A percentile compares a stretch with the other conserved stretches of the same genome.
Evolutionary conservation across 1,140 invertebrate genomes (phyloP).

Genomic region (Maniola jurtina): DNA sequence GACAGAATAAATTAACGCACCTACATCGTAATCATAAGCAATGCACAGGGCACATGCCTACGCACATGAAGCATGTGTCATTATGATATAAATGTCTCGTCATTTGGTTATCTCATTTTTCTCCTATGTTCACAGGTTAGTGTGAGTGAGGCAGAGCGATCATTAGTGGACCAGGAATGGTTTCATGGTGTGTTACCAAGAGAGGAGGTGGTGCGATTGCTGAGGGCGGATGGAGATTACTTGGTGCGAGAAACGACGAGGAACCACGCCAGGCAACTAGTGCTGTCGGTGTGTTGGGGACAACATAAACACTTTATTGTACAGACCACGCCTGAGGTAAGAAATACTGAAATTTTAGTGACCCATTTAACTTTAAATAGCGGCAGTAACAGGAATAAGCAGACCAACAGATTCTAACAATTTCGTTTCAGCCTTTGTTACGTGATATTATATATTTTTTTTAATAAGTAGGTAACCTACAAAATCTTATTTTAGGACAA

Average conservation of each 20-base stretch:
- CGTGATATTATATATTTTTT: too few relatives aligned
- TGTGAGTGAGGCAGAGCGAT: slow-evolving; percentile 72
- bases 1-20: slow-evolving; percentile 17
- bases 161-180: slow-evolving; percentile 95
- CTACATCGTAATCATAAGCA: slow-evolving; percentile 15
- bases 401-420: too few relatives aligned
- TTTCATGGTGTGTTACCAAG: slow-evolving; percentile 97
- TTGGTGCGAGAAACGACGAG: slow-evolving; percentile 96
- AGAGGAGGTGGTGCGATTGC: slow-evolving; percentile 95
- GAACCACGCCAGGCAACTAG: slow-evolving; percentile 95
- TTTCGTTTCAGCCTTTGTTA: too few relatives aligned
- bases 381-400: too few relatives aligned
- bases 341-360: slow-evolving; percentile 2
- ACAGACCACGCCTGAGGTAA: slow-evolving; percentile 93
- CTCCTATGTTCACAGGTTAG: slow-evolving; percentile 49
- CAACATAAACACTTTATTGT: slow-evolving; percentile 98
- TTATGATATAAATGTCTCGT: slow-evolving; percentile 23
- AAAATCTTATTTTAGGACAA: too few relatives aligned
- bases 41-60: slow-evolving; percentile 17
- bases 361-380: too few relatives aligned
- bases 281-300: slow-evolving; percentile 97
- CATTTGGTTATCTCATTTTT: slow-evolving; percentile 18
- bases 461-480: too few relatives aligned
- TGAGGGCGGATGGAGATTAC: slow-evolving; percentile 95
- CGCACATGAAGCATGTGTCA: slow-evolving; percentile 25